Conservation (phyloP, 1,140 invertebrate species). For the Solenopsis fugax region DNA sequence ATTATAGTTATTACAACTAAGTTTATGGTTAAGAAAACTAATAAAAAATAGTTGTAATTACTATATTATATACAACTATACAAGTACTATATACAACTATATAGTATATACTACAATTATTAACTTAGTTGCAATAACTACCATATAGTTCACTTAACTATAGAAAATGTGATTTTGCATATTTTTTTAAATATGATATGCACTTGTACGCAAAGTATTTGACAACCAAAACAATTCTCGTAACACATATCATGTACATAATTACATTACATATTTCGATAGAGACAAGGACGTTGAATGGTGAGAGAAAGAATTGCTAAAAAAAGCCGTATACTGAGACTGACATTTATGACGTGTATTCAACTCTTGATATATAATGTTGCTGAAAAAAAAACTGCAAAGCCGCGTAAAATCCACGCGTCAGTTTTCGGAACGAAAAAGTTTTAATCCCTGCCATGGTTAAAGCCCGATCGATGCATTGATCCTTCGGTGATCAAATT, state of each 20-base stretch:
- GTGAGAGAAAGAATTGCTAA: conserved; percentile 31
- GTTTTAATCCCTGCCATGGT: conserved; percentile 58
- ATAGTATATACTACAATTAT: too few species aligned
- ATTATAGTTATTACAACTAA: too few species aligned
- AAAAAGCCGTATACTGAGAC: conserved; percentile 48
- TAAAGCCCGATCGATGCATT: conserved; percentile 48
- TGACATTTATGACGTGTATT: conserved; percentile 61
- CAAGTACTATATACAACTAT: too few species aligned
- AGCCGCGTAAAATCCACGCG: conserved; percentile 55
- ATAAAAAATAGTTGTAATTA: too few species aligned
- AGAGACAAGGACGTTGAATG: background rate
- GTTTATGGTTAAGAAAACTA: too few species aligned
- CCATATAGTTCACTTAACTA: too few species aligned
- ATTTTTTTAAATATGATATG: background rate
- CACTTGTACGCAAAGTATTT: background rate
- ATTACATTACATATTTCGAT: background rate
- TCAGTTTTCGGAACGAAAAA: conserved; percentile 55
- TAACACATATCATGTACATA: background rate
- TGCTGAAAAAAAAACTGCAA: conserved; percentile 29
- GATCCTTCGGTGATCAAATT: conserved; percentile 59
- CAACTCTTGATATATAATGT: conserved; percentile 61
- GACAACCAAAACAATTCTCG: conserved; percentile 13
- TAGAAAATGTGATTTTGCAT: background rate
- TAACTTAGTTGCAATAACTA: too few species aligned
- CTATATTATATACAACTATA: too few species aligned